Percentiles rank a stretch among this genome's conserved stretches.
These are phyloP conservation scores for Dilophus febrilis DNA, from an alignment of 2,888 invertebrate species.

Conservation along the genomic window DNA sequence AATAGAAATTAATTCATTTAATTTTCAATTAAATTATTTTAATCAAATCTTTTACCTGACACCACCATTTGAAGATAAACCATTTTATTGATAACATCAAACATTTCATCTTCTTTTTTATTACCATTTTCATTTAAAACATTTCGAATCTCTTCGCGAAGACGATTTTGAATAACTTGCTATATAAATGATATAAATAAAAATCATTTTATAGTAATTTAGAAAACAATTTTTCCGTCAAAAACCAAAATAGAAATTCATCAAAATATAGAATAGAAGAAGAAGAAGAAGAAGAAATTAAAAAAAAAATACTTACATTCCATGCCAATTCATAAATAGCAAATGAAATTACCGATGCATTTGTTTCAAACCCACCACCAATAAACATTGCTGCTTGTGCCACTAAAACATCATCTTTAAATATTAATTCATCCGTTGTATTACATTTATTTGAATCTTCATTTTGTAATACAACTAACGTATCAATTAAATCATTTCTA, in stretches of 20 bases:
- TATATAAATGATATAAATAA: too few relatives aligned
- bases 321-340: constrained; percentile 29
- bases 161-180: constrained; percentile 26
- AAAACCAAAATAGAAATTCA: too few relatives aligned
- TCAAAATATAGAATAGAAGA: too few relatives aligned
- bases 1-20: too few relatives aligned
- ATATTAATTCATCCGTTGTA: constrained; percentile 7
- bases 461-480: constrained; percentile 28
- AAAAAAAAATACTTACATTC: constrained; percentile 2
- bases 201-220: too few relatives aligned
- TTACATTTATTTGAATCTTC: neutral
- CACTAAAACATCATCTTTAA: constrained; percentile 19
- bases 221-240: too few relatives aligned
- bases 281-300: too few relatives aligned
- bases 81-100: constrained; percentile 26
- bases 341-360: constrained; percentile 30
- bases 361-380: constrained; percentile 26
- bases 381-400: constrained; percentile 27
- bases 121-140: constrained; percentile 19
- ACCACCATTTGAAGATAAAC: constrained; percentile 30
- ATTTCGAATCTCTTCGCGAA: constrained; percentile 28
- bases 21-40: too few relatives aligned
- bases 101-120: constrained; percentile 29
- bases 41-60: too few relatives aligned
- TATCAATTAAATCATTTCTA: constrained; percentile 31